Conservation (phyloP, 2,888 invertebrate species). For the Proisotoma minuta region DNA sequence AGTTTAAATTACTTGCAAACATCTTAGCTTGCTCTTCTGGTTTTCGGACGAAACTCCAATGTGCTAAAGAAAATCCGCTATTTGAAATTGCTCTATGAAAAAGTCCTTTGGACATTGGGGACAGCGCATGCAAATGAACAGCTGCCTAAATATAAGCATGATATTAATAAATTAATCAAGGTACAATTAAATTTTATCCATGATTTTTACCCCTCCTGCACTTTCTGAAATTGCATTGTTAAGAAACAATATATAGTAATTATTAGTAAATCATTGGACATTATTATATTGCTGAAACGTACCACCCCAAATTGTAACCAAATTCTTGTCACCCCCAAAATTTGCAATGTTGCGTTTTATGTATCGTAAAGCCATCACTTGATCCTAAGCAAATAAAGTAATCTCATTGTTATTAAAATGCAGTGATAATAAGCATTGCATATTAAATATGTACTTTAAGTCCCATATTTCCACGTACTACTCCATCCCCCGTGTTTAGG, state of each 20-base stretch:
- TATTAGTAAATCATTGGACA: too few relatives aligned
- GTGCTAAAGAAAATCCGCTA: conserved; percentile 37
- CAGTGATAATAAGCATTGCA: not conserved
- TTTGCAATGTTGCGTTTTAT: conserved; percentile 20
- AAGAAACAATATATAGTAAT: too few relatives aligned
- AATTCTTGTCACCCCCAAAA: conserved; percentile 27
- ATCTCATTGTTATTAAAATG: too few relatives aligned
- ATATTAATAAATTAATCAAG: not conserved
- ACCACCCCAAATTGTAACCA: conserved; percentile 27
- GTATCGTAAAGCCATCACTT: conserved; percentile 28
- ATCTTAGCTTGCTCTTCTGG: conserved; percentile 27
- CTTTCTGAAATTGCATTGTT: too few relatives aligned
- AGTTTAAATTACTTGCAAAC: conserved; percentile 26
- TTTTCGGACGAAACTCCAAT: conserved; percentile 39
- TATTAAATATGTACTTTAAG: conserved; percentile 16
- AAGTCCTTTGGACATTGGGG: conserved; percentile 34
- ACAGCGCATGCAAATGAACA: conserved; percentile 25
- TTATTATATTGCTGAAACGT: not conserved
- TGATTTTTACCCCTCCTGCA: too few relatives aligned
- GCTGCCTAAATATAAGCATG: conserved; percentile 13
- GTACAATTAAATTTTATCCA: not conserved
- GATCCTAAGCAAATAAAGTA: too few relatives aligned
- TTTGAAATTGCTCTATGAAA: conserved; percentile 38
- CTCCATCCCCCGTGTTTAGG: conserved; percentile 33
- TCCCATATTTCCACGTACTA: conserved; percentile 32